Conservation (phyloP, 2,888 invertebrate species). For the Dryobotodes eremita region DNA sequence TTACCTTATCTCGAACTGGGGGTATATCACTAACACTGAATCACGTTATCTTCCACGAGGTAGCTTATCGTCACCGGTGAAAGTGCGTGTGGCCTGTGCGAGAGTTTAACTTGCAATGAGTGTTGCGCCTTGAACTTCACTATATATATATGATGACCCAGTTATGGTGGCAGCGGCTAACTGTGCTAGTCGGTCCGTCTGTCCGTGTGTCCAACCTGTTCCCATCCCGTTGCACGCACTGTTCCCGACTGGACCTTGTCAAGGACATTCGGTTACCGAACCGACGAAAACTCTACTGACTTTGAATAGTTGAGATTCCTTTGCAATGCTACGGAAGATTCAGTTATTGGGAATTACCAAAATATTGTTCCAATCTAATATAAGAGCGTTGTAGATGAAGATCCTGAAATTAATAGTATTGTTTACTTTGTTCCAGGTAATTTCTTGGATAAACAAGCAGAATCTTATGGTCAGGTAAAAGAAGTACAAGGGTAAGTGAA, state of each 20-base stretch:
- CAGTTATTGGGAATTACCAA: neutral
- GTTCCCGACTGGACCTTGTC: slow-evolving; percentile 79
- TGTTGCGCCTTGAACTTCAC: slow-evolving; percentile 95
- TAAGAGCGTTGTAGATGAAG: neutral
- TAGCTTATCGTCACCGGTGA: slow-evolving; percentile 84
- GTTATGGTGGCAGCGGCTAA: slow-evolving; percentile 91
- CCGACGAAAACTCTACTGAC: slow-evolving; percentile 29
- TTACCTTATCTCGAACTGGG: slow-evolving; percentile 85
- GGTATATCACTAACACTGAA: slow-evolving; percentile 81
- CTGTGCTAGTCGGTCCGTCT: slow-evolving; percentile 86
- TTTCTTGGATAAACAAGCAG: neutral
- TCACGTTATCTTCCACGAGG: slow-evolving; percentile 85
- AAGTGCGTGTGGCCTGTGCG: slow-evolving; percentile 88
- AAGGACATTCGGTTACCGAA: slow-evolving; percentile 73
- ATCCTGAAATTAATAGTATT: neutral
- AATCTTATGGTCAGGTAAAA: slow-evolving; percentile 38
- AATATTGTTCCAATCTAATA: neutral
- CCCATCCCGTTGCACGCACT: slow-evolving; percentile 81
- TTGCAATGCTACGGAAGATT: neutral
- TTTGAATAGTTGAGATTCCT: slow-evolving; percentile 46
- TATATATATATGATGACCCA: slow-evolving; percentile 96
- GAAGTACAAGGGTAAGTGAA: slow-evolving; percentile 44
- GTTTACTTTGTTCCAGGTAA: slow-evolving; percentile 52
- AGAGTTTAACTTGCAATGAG: slow-evolving; percentile 91
- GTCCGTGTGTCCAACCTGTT: slow-evolving; percentile 82